These are phyloP conservation scores for Drosophila maculinotata DNA, from an alignment of 2,888 invertebrate genomes.

Conservation along the genomic window DNA sequence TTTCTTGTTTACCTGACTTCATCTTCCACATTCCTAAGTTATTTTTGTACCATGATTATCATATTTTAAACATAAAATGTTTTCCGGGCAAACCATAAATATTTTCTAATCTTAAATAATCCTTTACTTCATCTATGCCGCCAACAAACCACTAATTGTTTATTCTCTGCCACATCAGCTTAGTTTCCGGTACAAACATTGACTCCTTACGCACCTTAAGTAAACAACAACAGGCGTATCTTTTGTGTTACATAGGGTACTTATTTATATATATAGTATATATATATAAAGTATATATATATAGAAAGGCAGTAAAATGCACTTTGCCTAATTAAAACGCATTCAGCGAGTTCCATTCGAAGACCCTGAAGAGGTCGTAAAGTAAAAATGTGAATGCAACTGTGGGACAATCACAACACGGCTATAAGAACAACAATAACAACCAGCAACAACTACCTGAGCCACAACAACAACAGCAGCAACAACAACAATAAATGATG, in stretches of 20 bases:
- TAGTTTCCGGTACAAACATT: constrained; percentile 11
- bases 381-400: constrained; percentile 34
- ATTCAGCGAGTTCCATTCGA: constrained; percentile 44
- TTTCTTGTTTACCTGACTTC: background rate
- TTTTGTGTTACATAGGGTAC: constrained; percentile 10
- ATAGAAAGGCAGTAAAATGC: constrained; percentile 38
- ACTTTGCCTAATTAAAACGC: constrained; percentile 71
- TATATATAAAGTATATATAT: background rate
- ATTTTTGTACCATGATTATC: background rate
- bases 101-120: constrained; percentile 1
- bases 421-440: constrained; percentile 38
- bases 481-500: constrained; percentile 38
- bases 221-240: constrained; percentile 18
- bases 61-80: background rate
- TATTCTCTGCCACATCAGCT: constrained; percentile 20
- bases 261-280: too few relatives aligned
- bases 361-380: constrained; percentile 19
- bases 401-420: constrained; percentile 60
- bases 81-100: constrained; percentile 4
- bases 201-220: constrained; percentile 18
- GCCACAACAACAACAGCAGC: background rate
- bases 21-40: background rate
- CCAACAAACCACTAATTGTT: constrained; percentile 6
- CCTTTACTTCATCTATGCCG: constrained; percentile 8
- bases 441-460: constrained; percentile 56